phyloP scores from a whole-genome alignment of 2,888 invertebrate species.

The Choristoneura rosaceana region DNA sequence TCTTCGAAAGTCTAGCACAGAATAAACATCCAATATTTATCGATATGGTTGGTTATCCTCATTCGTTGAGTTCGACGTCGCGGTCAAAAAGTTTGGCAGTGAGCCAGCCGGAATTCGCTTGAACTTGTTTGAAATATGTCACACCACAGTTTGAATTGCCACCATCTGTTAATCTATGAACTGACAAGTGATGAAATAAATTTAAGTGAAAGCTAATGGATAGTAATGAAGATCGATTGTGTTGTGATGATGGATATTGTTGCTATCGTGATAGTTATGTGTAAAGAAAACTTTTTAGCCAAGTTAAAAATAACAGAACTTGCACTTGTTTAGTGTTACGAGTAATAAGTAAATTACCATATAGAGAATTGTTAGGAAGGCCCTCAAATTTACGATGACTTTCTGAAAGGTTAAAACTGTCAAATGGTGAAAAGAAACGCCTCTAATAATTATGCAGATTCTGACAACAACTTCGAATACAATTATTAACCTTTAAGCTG shows the following conservation, averaged over 20 bases:
- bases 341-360: not conserved
- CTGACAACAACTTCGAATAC: constrained; percentile 75
- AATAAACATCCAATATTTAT: constrained; percentile 32
- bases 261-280: not conserved
- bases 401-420: too few relatives aligned
- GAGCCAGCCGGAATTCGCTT: constrained; percentile 13
- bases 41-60: constrained; percentile 25
- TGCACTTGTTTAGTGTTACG: too few relatives aligned
- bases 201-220: constrained; percentile 31
- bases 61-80: constrained; percentile 24
- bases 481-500: constrained; percentile 74
- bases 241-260: constrained; percentile 9
- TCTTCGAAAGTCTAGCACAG: constrained; percentile 14
- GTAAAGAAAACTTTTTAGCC: not conserved
- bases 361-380: not conserved
- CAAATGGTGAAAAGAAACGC: constrained; percentile 54
- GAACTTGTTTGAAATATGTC: constrained; percentile 42
- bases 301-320: not conserved
- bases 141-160: constrained; percentile 30
- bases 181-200: constrained; percentile 31
- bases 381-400: not conserved
- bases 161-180: constrained; percentile 29
- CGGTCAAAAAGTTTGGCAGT: constrained; percentile 32
- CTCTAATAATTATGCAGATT: constrained; percentile 71
- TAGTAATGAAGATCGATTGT: constrained; percentile 25